A percentile compares a stretch with the other conserved stretches of the same genome.
These are phyloP conservation scores for Cylindroiulus punctatus DNA, from an alignment of 2,888 invertebrate species.

Conservation along the genomic window DNA sequence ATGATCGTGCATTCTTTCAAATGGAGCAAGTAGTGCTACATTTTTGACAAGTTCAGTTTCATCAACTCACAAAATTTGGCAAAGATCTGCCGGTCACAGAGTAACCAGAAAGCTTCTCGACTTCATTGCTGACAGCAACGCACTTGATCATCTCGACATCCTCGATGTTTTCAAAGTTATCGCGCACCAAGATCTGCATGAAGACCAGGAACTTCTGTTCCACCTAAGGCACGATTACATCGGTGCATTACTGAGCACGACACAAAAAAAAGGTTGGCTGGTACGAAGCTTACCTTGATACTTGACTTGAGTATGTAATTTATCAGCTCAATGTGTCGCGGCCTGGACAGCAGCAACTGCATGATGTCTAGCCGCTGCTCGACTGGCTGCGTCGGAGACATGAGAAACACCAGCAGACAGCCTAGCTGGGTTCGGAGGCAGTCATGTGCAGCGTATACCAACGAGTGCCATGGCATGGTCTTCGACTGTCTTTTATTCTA, in stretches of 20 bases:
- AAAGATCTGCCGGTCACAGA: neutral
- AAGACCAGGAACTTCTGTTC: constrained; percentile 5
- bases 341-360: constrained; percentile 62
- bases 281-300: neutral
- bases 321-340: constrained; percentile 46
- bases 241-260: neutral
- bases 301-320: constrained; percentile 42
- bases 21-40: too few relatives aligned
- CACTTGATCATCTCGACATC: constrained; percentile 31
- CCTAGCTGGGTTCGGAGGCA: constrained; percentile 65
- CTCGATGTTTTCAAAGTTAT: constrained; percentile 17
- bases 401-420: constrained; percentile 68
- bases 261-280: neutral
- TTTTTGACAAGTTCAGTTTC: neutral
- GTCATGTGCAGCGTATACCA: neutral
- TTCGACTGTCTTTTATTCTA: constrained; percentile 50
- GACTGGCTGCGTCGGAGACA: constrained; percentile 68
- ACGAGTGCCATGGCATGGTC: constrained; percentile 21
- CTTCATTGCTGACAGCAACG: neutral
- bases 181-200: neutral
- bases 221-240: neutral
- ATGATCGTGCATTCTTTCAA: too few relatives aligned
- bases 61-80: neutral
- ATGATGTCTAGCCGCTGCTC: constrained; percentile 67
- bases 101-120: constrained; percentile 19